A percentile compares a stretch with the other conserved stretches of the same genome.
phyloP scores from a whole-genome alignment of 2,888 invertebrate genomes.

The Spialia ferax region DNA sequence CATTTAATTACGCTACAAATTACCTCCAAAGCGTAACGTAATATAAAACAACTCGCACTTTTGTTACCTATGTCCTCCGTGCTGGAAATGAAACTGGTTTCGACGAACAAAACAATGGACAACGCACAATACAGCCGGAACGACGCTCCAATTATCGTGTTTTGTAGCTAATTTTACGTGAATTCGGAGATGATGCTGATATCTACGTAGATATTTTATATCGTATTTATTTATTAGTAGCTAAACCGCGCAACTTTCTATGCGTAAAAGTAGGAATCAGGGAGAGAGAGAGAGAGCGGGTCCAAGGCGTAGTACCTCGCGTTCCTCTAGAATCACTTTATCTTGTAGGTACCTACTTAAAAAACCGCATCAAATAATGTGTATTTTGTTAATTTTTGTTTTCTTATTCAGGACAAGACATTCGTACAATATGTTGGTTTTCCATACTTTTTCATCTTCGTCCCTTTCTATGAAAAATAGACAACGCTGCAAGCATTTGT shows the following conservation, averaged over 20 bases:
- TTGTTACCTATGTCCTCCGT: slow-evolving; percentile 31
- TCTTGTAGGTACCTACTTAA: too few species aligned
- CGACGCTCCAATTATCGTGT: slow-evolving; percentile 62
- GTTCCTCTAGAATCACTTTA: too few species aligned
- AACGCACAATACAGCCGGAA: slow-evolving; percentile 63
- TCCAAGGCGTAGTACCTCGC: too few species aligned
- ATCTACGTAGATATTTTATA: not conserved
- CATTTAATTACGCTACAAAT: slow-evolving; percentile 31
- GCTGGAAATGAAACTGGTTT: slow-evolving; percentile 39
- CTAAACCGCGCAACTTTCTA: too few species aligned
- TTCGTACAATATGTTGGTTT: slow-evolving; percentile 28
- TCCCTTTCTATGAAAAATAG: slow-evolving; percentile 22
- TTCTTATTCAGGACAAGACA: slow-evolving; percentile 27
- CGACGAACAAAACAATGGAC: slow-evolving; percentile 55
- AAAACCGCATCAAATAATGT: too few species aligned
- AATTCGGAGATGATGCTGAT: slow-evolving; percentile 39
- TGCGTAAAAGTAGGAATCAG: too few species aligned
- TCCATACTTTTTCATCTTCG: slow-evolving; percentile 13
- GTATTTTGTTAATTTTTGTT: too few species aligned
- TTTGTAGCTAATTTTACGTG: slow-evolving; percentile 43
- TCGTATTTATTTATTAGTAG: too few species aligned
- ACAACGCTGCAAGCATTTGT: slow-evolving; percentile 9
- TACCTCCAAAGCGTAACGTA: slow-evolving; percentile 24
- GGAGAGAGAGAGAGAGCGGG: too few species aligned
- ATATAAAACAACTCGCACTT: slow-evolving; percentile 24